These are phyloP conservation scores for Rhingia campestris DNA, from an alignment of 2,888 invertebrate genomes.

Conservation along the genomic window DNA sequence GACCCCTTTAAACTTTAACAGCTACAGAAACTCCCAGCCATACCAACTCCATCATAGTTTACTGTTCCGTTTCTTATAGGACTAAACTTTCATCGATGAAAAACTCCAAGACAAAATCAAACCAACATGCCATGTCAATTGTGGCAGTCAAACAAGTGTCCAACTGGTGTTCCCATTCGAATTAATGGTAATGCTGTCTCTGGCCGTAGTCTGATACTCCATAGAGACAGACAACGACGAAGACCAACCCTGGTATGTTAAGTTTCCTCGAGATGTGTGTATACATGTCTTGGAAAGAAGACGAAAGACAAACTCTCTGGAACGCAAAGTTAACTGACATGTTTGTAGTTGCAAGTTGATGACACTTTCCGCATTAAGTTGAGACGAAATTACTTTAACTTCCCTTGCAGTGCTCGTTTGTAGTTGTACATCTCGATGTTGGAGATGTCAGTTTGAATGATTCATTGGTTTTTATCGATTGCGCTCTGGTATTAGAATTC, in stretches of 20 bases:
- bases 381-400: conserved; percentile 28
- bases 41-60: no score
- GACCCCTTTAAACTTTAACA: no score
- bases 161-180: conserved; percentile 58
- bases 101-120: conserved; percentile 9
- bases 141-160: conserved; percentile 44
- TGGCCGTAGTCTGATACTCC: not conserved
- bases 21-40: no score
- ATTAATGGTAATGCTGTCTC: conserved; percentile 46
- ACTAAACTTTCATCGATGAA: conserved; percentile 12
- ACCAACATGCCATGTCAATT: conserved; percentile 46
- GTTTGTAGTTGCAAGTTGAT: conserved; percentile 20
- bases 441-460: conserved; percentile 50
- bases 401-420: conserved; percentile 5
- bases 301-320: conserved; percentile 39
- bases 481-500: conserved; percentile 57
- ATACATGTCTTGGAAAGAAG: conserved; percentile 4
- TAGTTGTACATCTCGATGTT: not conserved
- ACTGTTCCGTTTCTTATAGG: not conserved
- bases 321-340: conserved; percentile 40
- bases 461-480: conserved; percentile 66
- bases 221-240: not conserved
- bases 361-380: conserved; percentile 21
- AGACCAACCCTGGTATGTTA: conserved; percentile 3
- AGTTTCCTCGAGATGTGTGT: conserved; percentile 23